Evolutionary conservation across 2,888 invertebrate genomes (phyloP).

Genomic region (Tipula helvola): DNA sequence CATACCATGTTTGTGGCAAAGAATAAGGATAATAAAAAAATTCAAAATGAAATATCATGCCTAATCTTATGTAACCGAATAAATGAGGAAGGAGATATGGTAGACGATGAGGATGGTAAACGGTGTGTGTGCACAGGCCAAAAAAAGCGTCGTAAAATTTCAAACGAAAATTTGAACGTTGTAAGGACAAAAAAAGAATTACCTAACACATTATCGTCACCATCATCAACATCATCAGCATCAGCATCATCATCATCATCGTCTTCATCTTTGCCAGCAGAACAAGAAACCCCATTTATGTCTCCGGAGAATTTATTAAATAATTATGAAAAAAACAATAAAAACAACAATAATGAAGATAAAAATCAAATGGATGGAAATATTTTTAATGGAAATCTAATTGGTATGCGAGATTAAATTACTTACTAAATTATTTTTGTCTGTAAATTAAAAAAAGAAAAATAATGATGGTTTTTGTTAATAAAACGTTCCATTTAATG

Average conservation of each 20-base stretch:
- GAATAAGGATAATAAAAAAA: neutral
- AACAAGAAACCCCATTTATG: neutral
- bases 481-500: neutral
- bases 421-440: neutral
- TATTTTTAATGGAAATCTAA: neutral
- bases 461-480: neutral
- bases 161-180: neutral
- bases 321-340: neutral
- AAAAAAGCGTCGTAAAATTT: neutral
- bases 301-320: neutral
- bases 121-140: neutral
- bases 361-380: neutral
- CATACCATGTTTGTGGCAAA: neutral
- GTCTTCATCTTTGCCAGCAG: neutral
- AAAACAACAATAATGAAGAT: neutral
- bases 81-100: neutral
- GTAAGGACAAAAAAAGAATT: too few relatives aligned
- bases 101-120: neutral
- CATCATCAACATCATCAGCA: neutral
- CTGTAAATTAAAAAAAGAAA: neutral
- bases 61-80: neutral
- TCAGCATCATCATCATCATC: neutral
- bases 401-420: neutral
- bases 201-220: neutral
- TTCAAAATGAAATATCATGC: neutral